Evolutionary conservation across 1,140 invertebrate genomes (phyloP).

Genomic region (Lasaia peninsularis): DNA sequence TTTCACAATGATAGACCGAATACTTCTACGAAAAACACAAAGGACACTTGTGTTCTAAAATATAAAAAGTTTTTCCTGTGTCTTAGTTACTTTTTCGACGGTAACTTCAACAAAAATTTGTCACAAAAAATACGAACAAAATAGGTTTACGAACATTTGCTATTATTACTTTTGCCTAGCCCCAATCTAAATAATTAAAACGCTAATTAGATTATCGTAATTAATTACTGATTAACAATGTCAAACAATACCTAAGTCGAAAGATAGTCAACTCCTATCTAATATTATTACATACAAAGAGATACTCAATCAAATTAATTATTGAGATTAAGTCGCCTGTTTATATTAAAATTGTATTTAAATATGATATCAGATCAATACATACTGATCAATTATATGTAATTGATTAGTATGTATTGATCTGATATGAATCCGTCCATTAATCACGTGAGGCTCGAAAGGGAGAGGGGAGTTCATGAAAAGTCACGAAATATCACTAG

Average conservation of each 20-base stretch:
- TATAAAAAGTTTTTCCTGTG: no score
- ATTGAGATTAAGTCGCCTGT: not conserved
- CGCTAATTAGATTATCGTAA: slow-evolving; percentile 24
- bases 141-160: slow-evolving; percentile 9
- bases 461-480: no score
- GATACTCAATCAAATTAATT: not conserved
- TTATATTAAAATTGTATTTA: not conserved
- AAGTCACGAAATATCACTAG: no score
- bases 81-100: no score
- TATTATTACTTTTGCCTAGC: slow-evolving; percentile 19
- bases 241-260: not conserved
- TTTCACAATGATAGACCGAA: no score
- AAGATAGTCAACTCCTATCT: not conserved
- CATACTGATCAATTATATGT: not conserved
- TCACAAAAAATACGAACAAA: no score
- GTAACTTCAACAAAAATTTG: no score
- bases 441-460: no score
- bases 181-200: slow-evolving; percentile 21
- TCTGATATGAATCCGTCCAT: no score
- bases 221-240: slow-evolving; percentile 20
- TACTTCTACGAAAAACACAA: no score
- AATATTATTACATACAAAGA: not conserved
- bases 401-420: not conserved
- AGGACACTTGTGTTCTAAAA: no score
- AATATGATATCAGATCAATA: no score